Conservation (phyloP, 2,888 invertebrate species). For the Apamea monoglypha region DNA sequence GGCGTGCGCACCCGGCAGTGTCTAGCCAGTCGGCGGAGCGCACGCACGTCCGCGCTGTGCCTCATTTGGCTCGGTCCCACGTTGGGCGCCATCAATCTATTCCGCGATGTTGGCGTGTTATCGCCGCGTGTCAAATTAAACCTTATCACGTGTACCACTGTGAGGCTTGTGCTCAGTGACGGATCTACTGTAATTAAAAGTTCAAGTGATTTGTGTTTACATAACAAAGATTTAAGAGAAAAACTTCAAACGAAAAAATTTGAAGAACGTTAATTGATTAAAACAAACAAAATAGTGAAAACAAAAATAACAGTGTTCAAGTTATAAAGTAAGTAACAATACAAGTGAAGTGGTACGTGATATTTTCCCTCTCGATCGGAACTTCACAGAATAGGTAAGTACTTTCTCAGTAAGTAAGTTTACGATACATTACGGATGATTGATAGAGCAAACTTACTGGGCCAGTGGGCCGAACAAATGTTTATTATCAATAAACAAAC, state of each 20-base stretch:
- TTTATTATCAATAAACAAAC: conserved; percentile 64
- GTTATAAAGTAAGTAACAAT: conserved; percentile 62
- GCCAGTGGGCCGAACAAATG: conserved; percentile 58
- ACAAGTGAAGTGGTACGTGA: conserved; percentile 74
- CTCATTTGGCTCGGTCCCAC: conserved; percentile 71
- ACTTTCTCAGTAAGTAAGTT: conserved; percentile 59
- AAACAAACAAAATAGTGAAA: conserved; percentile 68
- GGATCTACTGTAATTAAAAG: conserved; percentile 56
- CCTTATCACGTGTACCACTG: conserved; percentile 53
- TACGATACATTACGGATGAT: conserved; percentile 65
- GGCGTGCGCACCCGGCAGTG: conserved; percentile 89
- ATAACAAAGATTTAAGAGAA: conserved; percentile 53
- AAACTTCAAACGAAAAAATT: conserved; percentile 35
- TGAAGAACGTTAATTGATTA: conserved; percentile 53
- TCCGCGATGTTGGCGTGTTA: conserved; percentile 71
- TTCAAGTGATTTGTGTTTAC: conserved; percentile 70
- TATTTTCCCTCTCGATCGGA: conserved; percentile 60
- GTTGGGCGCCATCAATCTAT: conserved; percentile 81
- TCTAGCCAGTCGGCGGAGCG: conserved; percentile 76
- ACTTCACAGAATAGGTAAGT: conserved; percentile 69
- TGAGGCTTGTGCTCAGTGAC: conserved; percentile 64
- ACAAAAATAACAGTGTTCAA: conserved; percentile 65
- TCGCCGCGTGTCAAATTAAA: conserved; percentile 61
- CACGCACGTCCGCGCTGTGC: conserved; percentile 71
- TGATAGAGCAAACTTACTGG: conserved; percentile 61